Base-by-base conservation (phyloP, 1,140 invertebrate species). In the Maconellicoccus hirsutus region DNA sequence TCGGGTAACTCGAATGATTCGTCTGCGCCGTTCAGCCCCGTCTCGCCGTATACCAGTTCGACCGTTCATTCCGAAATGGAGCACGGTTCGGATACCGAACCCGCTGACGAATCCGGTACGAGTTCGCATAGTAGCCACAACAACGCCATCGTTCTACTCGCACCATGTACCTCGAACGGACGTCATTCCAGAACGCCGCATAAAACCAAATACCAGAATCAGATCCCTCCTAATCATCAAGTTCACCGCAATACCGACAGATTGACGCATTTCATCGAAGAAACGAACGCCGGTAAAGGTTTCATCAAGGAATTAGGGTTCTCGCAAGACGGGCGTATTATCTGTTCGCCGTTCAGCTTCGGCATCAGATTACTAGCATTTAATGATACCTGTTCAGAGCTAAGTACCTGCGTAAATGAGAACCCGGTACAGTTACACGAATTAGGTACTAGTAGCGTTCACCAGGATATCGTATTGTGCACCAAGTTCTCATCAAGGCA, bases 401-500 rank as follows among this genome's bases (percentile, higher is more conserved):
- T 96, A 33, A 87, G 88, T 1, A 84, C 86, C 72, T 87, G 86
- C 76, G 83, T 86, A 0, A 79, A 79, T 74, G 74, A 78, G 79
- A 78, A 79, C 74, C 79, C 81, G 6, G 72, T 77, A 21, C 73
- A 75, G 59, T 76, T 87, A 70, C 76, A 83, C 74, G 86, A 92
- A 77, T 76, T 94, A 23, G 85, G 85, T 0, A 85, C 85, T 7
- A 88, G 86, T 74, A 81, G 86, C 70, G 86, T 87, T 75, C 93
- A 96, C 77, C 81, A 84, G 23, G 89, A 93, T 76, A 87, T 91
- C 70, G 93, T 96, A n/a, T 86, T 96, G 22, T 90, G 91, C 77
- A 92, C 91, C 70, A 93, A 92, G 80, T 96, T 96, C 79, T 94
- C 89, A 70, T 93, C 93, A 0, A 84, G 83, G 6, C 89, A 94